These are phyloP conservation scores for Hemicentrotus pulcherrimus DNA, from an alignment of 35 echinoderm and acorn worm genomes.

Conservation along the genomic window DNA sequence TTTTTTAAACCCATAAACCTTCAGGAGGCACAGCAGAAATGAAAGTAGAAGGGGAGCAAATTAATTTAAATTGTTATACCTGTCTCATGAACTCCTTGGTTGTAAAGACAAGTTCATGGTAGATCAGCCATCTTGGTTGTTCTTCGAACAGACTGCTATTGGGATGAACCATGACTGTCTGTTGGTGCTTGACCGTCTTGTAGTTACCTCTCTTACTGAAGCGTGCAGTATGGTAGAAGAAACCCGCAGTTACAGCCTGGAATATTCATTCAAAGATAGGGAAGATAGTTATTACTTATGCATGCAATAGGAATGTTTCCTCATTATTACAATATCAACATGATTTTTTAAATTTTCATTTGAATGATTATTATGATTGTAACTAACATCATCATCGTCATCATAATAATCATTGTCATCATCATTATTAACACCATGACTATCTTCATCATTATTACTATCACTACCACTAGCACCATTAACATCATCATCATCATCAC, in stretches of 20 bases:
- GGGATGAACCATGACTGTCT: conserved; percentile 89
- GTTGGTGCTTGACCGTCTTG: conserved; percentile 96
- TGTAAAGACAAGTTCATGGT: conserved; percentile 94
- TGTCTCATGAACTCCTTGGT: conserved; percentile 99
- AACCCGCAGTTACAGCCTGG: conserved; percentile 83
- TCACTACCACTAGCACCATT: too few relatives aligned
- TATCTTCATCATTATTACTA: too few relatives aligned
- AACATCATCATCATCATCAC: too few relatives aligned
- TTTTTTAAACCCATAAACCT: too few relatives aligned
- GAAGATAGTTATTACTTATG: background rate
- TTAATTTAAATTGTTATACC: conserved; percentile 34
- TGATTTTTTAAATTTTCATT: background rate
- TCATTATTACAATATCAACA: background rate
- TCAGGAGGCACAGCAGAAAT: too few relatives aligned
- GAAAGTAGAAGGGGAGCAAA: too few relatives aligned
- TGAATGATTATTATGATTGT: too few relatives aligned
- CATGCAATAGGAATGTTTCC: background rate
- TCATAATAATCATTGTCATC: too few relatives aligned
- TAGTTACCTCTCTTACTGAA: conserved; percentile 91
- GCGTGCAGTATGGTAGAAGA: conserved; percentile 91
- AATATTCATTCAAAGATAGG: background rate
- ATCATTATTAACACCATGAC: too few relatives aligned
- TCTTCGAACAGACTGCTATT: conserved; percentile 90
- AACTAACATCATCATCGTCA: too few relatives aligned
- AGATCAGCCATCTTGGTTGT: conserved; percentile 90